These are phyloP conservation scores for Arothron firmamentum DNA, from an alignment of 2,113 vertebrate genomes.

Conservation along the genomic window DNA sequence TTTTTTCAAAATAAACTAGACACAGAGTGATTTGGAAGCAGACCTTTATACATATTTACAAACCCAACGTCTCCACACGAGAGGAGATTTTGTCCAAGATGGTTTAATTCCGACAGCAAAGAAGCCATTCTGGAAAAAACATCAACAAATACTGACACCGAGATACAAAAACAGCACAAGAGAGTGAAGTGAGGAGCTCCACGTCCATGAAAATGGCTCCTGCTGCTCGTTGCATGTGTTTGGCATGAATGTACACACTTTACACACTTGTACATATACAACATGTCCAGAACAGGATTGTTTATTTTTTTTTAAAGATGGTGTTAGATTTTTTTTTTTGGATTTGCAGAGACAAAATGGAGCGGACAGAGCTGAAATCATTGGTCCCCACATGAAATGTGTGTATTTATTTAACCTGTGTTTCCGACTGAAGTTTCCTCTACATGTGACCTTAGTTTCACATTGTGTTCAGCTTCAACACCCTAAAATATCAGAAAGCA, in stretches of 20 bases:
- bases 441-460: neutral
- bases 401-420: no score
- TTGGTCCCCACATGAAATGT: no score
- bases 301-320: neutral
- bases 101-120: slow-evolving; percentile 35
- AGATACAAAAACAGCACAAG: slow-evolving; percentile 40
- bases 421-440: neutral
- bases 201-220: slow-evolving; percentile 23
- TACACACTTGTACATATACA: slow-evolving; percentile 18
- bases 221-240: slow-evolving; percentile 11
- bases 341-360: neutral
- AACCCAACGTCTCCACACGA: slow-evolving; percentile 21
- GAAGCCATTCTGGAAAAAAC: slow-evolving; percentile 42
- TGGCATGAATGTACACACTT: slow-evolving; percentile 26
- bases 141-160: slow-evolving; percentile 23
- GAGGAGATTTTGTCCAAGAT: slow-evolving; percentile 27
- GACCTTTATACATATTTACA: slow-evolving; percentile 62
- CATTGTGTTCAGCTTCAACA: neutral
- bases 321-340: slow-evolving; percentile 8
- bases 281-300: neutral
- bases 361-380: neutral
- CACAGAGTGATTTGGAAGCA: slow-evolving; percentile 36
- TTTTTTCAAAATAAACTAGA: slow-evolving; percentile 20
- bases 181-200: slow-evolving; percentile 35
- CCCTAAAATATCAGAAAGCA: neutral